Conservation (phyloP, 2,113 vertebrate species). For the Oreochromis tanganicae region DNA sequence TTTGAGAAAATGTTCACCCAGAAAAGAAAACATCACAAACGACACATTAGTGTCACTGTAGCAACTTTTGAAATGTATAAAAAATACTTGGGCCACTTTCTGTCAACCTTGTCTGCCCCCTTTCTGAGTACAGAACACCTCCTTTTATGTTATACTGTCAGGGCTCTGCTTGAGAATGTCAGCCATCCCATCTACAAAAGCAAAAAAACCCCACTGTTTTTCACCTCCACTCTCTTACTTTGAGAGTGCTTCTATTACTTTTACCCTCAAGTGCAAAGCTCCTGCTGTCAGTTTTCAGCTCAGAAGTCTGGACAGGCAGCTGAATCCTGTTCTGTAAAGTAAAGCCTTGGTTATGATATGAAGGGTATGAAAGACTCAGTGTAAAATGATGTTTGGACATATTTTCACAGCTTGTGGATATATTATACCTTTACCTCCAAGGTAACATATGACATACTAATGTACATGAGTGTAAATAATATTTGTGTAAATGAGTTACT, state of each 20-base stretch:
- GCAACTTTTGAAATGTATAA: not conserved
- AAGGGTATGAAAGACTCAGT: rapidly evolving
- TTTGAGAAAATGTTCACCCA: not conserved
- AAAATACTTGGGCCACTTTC: not conserved
- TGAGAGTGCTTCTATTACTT: not conserved
- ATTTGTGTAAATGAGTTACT: not conserved
- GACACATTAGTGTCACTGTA: not conserved
- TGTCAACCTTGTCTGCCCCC: not conserved
- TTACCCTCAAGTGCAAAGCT: not conserved
- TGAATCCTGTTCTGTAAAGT: not conserved
- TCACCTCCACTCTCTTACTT: not conserved
- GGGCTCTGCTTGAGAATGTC: not conserved
- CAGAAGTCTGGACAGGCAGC: not conserved
- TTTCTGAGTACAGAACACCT: not conserved
- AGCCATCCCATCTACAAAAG: not conserved
- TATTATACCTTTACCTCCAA: not conserved
- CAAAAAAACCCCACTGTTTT: not conserved
- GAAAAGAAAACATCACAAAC: not conserved
- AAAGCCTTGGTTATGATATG: not conserved
- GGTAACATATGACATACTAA: not conserved
- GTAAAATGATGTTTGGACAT: not conserved
- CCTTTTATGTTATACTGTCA: not conserved
- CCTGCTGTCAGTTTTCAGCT: not conserved
- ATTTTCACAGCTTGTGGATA: not conserved
- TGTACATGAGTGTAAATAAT: not conserved